phyloP scores from a whole-genome alignment of 2,113 vertebrate species.

The Setophaga coronata region DNA sequence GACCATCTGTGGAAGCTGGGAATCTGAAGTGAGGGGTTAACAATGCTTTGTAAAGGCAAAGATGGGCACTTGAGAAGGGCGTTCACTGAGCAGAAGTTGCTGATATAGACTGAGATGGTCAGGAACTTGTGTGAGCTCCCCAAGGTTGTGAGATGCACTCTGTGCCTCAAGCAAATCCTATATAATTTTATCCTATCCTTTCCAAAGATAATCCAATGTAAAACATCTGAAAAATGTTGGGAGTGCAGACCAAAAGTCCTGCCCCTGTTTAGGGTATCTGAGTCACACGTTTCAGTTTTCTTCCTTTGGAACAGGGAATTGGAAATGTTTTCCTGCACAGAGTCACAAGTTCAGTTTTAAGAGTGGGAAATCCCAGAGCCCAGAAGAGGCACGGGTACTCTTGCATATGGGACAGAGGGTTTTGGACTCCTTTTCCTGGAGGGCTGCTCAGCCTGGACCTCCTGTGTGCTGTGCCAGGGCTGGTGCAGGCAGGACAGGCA shows the following conservation, averaged over 20 bases:
- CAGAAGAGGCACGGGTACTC: background rate
- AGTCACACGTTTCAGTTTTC: background rate
- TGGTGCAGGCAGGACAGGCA: rapidly evolving
- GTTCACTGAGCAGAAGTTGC: background rate
- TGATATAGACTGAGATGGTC: background rate
- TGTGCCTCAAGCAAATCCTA: background rate
- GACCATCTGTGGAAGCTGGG: background rate
- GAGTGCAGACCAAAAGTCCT: background rate
- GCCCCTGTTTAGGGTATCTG: background rate
- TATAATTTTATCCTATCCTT: background rate
- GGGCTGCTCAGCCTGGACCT: background rate
- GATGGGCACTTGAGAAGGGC: background rate
- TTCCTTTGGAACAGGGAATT: background rate
- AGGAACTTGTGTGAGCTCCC: background rate
- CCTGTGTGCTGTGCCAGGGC: background rate
- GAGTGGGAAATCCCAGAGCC: background rate
- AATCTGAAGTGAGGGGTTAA: background rate
- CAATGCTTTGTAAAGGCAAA: background rate
- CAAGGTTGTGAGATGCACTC: background rate
- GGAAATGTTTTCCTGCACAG: background rate
- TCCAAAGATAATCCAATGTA: background rate
- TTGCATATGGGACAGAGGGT: background rate
- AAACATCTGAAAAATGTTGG: background rate
- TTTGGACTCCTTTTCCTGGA: background rate
- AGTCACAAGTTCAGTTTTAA: background rate